Conservation (phyloP, 1,140 invertebrate species). For the Polyergus mexicanus region DNA sequence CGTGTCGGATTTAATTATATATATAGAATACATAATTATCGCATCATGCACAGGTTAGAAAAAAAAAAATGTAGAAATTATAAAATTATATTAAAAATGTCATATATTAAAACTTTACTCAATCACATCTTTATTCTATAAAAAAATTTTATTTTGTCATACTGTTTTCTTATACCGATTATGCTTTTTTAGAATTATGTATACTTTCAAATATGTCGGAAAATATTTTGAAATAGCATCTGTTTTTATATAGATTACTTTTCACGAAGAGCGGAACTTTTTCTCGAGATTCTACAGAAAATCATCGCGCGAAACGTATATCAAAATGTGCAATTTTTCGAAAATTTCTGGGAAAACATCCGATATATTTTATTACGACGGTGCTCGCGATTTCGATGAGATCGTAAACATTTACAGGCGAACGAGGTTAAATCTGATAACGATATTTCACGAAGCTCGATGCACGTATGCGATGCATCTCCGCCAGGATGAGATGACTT, state of each 20-base stretch:
- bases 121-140: no score
- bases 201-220: not conserved
- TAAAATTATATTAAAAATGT: not conserved
- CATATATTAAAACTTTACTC: constrained; percentile 14
- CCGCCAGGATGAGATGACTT: constrained; percentile 32
- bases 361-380: constrained; percentile 57
- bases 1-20: not conserved
- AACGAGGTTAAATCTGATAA: constrained; percentile 60
- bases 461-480: constrained; percentile 23
- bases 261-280: not conserved
- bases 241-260: not conserved
- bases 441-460: constrained; percentile 52
- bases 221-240: not conserved
- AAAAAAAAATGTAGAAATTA: not conserved
- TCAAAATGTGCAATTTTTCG: constrained; percentile 22
- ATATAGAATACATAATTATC: no score
- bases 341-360: constrained; percentile 33
- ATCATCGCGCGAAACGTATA: not conserved
- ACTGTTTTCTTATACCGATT: not conserved
- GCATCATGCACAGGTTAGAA: no score
- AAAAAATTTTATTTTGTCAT: not conserved
- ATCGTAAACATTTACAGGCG: constrained; percentile 40
- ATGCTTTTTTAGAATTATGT: not conserved
- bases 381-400: constrained; percentile 26
- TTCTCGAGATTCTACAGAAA: not conserved